Percentiles rank a stretch among this genome's conserved stretches.
Evolutionary conservation across 2,888 invertebrate species (phyloP).

Genomic region (Palloptera scutellata): DNA sequence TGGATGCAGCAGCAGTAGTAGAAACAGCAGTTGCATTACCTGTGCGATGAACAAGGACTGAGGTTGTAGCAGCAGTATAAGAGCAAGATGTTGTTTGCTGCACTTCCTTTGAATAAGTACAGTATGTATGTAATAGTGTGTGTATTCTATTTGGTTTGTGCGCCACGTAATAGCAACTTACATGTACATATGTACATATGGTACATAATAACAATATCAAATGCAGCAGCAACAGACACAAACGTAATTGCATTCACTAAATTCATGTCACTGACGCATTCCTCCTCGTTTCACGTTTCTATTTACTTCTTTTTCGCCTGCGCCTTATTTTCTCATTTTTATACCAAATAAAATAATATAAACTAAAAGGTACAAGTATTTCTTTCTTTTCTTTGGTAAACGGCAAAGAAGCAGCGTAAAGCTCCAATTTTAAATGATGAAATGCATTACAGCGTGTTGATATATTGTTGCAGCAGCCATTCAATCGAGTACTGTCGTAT

Average conservation of each 20-base stretch:
- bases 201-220: background rate
- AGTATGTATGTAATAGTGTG: conserved; percentile 9
- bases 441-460: too few relatives aligned
- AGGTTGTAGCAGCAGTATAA: background rate
- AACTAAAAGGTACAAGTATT: too few relatives aligned
- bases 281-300: conserved; percentile 15
- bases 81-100: background rate
- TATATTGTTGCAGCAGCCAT: too few relatives aligned
- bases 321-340: too few relatives aligned
- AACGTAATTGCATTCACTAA: conserved; percentile 44
- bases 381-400: too few relatives aligned
- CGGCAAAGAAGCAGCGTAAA: too few relatives aligned
- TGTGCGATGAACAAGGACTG: too few relatives aligned
- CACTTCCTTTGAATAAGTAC: conserved; percentile 1
- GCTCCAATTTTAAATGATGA: too few relatives aligned
- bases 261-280: conserved; percentile 40
- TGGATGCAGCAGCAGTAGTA: background rate
- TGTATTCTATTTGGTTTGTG: conserved; percentile 40
- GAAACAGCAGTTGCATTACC: background rate
- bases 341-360: too few relatives aligned
- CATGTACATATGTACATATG: too few relatives aligned
- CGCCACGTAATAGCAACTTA: conserved; percentile 28
- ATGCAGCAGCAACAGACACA: conserved; percentile 28
- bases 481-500: too few relatives aligned
- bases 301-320: background rate